Evolutionary conservation across 2,113 vertebrate genomes (phyloP), one percentile per base, ranked within the genome.

Genomic region (Gavialis gangeticus): DNA sequence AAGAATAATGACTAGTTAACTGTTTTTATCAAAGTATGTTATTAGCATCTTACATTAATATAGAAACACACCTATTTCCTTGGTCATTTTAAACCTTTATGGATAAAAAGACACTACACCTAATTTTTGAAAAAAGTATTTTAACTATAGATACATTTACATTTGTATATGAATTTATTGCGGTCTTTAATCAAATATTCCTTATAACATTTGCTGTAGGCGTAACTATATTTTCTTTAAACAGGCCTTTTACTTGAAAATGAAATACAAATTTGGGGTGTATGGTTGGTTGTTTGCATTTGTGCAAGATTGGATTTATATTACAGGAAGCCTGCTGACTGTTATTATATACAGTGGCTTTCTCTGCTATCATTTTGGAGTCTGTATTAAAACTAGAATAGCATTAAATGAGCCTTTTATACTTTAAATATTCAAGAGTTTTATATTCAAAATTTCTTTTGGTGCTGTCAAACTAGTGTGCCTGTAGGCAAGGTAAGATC

Each of bases 401-500:
- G 95, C 94, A 97, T 97, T 98, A 97, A 98, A 98, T 89, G 90
- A 98, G 91, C 92, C 95, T 97, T 98, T 98, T 97, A 97, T 93
- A 97, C 89, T 97, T 98, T 98, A 98, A 98, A 98, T 98, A 98
- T 97, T 98, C 97, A 98, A 95, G 96, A 97, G 97, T 96, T 98
- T 98, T 97, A 98, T 97, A 98, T 98, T 98, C 97, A 98, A 95
- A 97, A 98, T 98, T 97, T 98, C 98, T 98, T 97, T 95, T 97
- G 86, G 90, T 88, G 91, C 97, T 98, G 97, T 98, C 98, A 98
- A 97, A 97, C 96, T 94, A 95, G 97, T 78, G 93, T 95, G 97
- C 97, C 98, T 98, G 95, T 97, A 98, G 98, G 98, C 98, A 98
- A 97, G 95, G 97, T 97, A 98, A 98, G 98, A 98, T 98, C 98